phyloP scores from a whole-genome alignment of 2,888 invertebrate species.

The Cepaea hortensis region DNA sequence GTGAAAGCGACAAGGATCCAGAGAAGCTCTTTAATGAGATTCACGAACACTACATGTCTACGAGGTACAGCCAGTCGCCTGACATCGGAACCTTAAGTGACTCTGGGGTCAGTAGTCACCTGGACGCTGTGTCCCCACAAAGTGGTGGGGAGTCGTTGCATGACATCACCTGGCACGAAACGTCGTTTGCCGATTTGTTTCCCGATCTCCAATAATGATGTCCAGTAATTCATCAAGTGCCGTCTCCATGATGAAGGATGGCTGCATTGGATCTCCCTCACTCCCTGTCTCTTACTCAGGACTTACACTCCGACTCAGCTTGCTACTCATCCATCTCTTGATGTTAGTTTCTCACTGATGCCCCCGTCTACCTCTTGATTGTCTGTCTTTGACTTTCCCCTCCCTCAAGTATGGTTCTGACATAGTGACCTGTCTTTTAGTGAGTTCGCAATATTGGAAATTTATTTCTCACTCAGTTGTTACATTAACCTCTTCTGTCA shows the following conservation, averaged over 20 bases:
- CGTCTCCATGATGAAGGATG: too few relatives aligned
- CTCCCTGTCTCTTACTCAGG: not conserved
- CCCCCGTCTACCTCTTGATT: too few relatives aligned
- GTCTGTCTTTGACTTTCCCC: too few relatives aligned
- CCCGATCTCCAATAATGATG: conserved; percentile 37
- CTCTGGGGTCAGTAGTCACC: conserved; percentile 61
- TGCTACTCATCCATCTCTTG: not conserved
- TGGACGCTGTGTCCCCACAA: conserved; percentile 62
- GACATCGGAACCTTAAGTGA: conserved; percentile 54
- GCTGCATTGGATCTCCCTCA: too few relatives aligned
- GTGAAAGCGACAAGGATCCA: conserved; percentile 9
- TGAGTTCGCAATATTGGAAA: too few relatives aligned
- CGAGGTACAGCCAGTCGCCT: not conserved
- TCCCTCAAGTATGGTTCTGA: too few relatives aligned
- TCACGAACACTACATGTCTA: conserved; percentile 42
- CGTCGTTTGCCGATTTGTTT: conserved; percentile 42
- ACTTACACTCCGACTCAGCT: not conserved
- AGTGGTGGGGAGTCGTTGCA: conserved; percentile 55
- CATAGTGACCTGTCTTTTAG: too few relatives aligned
- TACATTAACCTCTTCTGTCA: too few relatives aligned
- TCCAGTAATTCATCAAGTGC: too few relatives aligned
- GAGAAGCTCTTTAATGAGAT: conserved; percentile 44
- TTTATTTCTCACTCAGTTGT: too few relatives aligned
- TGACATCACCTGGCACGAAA: conserved; percentile 60
- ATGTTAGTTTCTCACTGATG: not conserved